These are phyloP conservation scores for Amiota communis DNA, from an alignment of 2,888 invertebrate species.

Conservation along the genomic window DNA sequence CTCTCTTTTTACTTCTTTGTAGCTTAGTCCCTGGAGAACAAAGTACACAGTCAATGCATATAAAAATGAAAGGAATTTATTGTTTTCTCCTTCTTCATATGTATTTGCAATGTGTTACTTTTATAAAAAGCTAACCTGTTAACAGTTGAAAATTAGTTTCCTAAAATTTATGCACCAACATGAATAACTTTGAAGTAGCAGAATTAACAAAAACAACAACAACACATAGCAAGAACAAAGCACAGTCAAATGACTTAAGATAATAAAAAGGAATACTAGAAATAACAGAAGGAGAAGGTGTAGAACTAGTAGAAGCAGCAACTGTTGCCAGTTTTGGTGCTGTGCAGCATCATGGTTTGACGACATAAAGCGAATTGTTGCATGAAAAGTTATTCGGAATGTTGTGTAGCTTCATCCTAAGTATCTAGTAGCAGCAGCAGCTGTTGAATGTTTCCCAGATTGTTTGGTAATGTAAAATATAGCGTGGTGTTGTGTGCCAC, in stretches of 20 bases:
- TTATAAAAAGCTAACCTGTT: conserved; percentile 3
- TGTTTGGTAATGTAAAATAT: conserved; percentile 27
- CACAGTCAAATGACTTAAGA: not conserved
- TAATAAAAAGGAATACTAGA: too few relatives aligned
- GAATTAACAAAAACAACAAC: not conserved
- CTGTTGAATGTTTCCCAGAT: conserved; percentile 23
- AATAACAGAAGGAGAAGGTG: not conserved
- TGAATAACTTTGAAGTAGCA: not conserved
- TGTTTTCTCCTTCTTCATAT: too few relatives aligned
- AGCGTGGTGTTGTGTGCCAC: not conserved
- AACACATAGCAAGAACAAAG: not conserved
- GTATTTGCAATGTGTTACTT: too few relatives aligned
- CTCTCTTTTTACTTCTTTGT: too few relatives aligned
- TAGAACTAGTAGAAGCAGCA: not conserved
- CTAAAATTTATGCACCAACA: conserved; percentile 5
- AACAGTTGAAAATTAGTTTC: conserved; percentile 14
- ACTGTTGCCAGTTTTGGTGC: conserved; percentile 16
- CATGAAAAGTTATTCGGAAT: not conserved
- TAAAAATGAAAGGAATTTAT: too few relatives aligned
- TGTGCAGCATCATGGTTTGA: not conserved
- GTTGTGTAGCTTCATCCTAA: not conserved
- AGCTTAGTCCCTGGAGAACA: too few relatives aligned
- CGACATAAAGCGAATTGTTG: not conserved
- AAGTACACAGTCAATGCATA: too few relatives aligned
- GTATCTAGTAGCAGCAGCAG: conserved; percentile 6